Evolutionary conservation across 2,797 vertebrate species (phyloP).

Genomic region (Gymnothorax javanicus): DNA sequence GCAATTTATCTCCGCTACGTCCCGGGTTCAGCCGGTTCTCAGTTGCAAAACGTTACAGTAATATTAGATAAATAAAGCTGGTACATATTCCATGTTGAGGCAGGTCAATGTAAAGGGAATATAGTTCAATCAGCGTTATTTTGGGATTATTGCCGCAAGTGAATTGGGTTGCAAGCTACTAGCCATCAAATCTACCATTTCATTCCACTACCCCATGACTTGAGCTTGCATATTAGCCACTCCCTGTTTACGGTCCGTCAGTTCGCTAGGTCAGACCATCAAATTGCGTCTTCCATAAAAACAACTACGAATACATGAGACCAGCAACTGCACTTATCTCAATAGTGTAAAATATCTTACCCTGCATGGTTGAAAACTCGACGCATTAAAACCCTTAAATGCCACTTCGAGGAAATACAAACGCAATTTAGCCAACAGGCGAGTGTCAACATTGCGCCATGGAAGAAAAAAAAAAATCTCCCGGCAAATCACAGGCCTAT

Average conservation of each 20-base stretch:
- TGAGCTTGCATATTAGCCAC: conserved; percentile 1
- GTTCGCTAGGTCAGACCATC: not conserved
- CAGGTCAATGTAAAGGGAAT: not conserved
- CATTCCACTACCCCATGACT: not conserved
- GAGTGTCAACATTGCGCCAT: conserved; percentile 23
- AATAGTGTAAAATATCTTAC: not conserved
- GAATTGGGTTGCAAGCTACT: not conserved
- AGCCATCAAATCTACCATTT: not conserved
- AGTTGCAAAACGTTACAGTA: not conserved
- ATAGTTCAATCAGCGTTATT: not conserved
- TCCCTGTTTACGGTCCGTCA: not conserved
- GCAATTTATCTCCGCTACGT: not conserved
- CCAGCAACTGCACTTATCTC: not conserved
- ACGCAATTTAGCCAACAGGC: not conserved
- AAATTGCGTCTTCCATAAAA: not conserved
- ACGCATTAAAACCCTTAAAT: not conserved
- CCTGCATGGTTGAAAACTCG: not conserved
- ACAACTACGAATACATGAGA: not conserved
- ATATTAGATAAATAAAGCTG: not conserved
- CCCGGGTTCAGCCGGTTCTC: not conserved
- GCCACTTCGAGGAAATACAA: not conserved
- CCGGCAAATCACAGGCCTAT: not conserved
- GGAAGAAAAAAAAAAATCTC: not conserved
- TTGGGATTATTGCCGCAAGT: not conserved
- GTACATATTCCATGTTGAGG: not conserved